Evolutionary conservation across 2,113 vertebrate species (phyloP).

Genomic region (Micronisus gabar): DNA sequence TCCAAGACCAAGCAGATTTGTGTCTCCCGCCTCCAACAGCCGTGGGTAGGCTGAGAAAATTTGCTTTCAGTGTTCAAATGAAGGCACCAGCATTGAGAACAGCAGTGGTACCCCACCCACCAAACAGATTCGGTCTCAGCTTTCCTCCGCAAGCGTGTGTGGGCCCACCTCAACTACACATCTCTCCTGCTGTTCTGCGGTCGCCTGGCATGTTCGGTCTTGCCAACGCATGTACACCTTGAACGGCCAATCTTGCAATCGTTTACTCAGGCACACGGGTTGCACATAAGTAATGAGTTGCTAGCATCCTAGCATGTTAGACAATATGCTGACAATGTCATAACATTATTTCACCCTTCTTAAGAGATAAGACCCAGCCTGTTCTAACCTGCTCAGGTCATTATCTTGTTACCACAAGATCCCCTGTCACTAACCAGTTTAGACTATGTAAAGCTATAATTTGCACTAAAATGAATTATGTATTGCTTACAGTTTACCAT

Average conservation of each 20-base stretch:
- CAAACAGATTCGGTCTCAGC: background rate
- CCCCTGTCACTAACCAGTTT: conserved; percentile 34
- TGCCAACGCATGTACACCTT: background rate
- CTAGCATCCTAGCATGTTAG: conserved; percentile 29
- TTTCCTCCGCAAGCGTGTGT: background rate
- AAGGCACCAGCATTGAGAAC: rapidly evolving
- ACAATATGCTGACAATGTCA: conserved; percentile 63
- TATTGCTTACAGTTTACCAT: conserved; percentile 46
- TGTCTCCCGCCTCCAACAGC: background rate
- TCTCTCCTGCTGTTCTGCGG: background rate
- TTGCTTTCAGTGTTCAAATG: background rate
- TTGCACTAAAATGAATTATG: conserved; percentile 54
- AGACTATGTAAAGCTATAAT: conserved; percentile 31
- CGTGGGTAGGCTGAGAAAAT: background rate
- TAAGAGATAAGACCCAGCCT: conserved; percentile 38
- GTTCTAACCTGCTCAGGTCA: conserved; percentile 39
- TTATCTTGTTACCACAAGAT: conserved; percentile 61
- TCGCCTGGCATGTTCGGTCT: background rate
- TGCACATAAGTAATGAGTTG: conserved; percentile 44
- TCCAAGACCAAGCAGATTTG: background rate
- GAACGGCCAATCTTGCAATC: conserved; percentile 29
- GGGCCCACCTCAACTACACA: background rate
- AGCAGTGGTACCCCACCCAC: background rate
- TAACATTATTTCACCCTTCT: conserved; percentile 54
- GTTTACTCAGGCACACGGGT: background rate